Base-by-base conservation (phyloP, 2,113 vertebrate species). In the Centropus unirufus region DNA sequence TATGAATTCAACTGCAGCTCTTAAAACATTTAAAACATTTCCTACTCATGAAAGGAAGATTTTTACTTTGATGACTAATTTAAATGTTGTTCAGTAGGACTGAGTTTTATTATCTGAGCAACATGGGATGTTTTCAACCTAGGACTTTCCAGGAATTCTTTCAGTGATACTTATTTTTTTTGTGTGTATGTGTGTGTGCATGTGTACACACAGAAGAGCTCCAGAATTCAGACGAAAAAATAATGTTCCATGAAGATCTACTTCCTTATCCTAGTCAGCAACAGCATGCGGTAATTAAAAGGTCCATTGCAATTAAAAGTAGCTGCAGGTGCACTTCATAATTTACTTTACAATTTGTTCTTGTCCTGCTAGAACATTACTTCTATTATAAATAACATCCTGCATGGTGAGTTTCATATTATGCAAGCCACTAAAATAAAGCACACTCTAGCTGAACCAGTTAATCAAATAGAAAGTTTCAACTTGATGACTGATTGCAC, bases 11-110 rank as follows among this genome's bases (percentile, higher is more conserved):
- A 22, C 19, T 34, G 4, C 29, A 88, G 51, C 24, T 22, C 64
- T 94, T 84, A 74, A 93, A 88, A 67, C 42, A 51, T 88, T 93
- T 70, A 32, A 78, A 92, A 86, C 27, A 77, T 90, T 51, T 88
- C 20, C 54, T 63, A 59, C 36, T 49, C 2, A 6, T 59, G 54
- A 82, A 67, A 20, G 39, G 55, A 89, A 78, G 11, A 46, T 14
- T 83, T 84, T 89, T 46, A 76, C 30, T 94, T 95, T 88, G 59
- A 95, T 90, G 68, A 74, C 68, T 92, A 88, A 83, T 88, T 95
- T 51, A 92, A 83, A 74, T 39, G 32, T 49, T 88, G 27, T 83
- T 88, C 44, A 75, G 74, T 39, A 67, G 32, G 20, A 87, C 2
- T 87, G 32, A 54, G 21, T 77, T 89, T 77, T 82, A 85, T 51